Percentiles rank a stretch among this genome's conserved stretches.
Evolutionary conservation across 2,888 invertebrate genomes (phyloP).

Genomic region (Calameuta filiformis): DNA sequence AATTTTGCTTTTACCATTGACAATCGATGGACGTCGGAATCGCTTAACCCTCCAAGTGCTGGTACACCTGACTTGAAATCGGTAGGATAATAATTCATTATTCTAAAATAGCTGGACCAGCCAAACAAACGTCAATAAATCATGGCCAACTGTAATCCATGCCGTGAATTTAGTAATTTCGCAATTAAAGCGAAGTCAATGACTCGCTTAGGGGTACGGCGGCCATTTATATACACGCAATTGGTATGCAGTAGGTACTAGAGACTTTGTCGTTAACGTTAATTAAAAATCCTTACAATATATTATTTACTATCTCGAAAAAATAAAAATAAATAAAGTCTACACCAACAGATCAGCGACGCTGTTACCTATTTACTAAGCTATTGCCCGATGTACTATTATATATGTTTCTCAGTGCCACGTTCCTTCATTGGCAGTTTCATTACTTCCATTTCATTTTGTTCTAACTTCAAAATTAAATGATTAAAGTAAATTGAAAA

Average conservation of each 20-base stretch:
- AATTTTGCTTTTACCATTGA: too few relatives aligned
- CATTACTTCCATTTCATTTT: constrained; percentile 29
- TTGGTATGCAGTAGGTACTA: background rate
- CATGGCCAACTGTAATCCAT: background rate
- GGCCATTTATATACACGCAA: background rate
- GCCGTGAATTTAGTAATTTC: background rate
- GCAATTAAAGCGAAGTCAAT: background rate
- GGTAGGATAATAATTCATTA: constrained; percentile 22
- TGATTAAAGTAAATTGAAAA: background rate
- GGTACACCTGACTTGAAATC: constrained; percentile 30
- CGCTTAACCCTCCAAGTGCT: constrained; percentile 14
- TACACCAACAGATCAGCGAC: constrained; percentile 20
- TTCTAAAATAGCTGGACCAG: constrained; percentile 44
- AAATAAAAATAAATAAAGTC: background rate
- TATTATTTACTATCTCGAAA: background rate
- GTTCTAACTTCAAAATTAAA: constrained; percentile 27
- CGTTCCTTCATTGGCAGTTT: constrained; percentile 40
- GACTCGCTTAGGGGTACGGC: background rate
- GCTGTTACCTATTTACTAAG: constrained; percentile 25
- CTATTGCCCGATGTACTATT: constrained; percentile 31
- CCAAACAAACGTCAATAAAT: constrained; percentile 30
- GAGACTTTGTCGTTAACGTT: background rate
- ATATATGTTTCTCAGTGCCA: constrained; percentile 29
- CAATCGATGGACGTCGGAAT: background rate
- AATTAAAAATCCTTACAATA: background rate